Evolutionary conservation across 2,113 vertebrate species (phyloP).

Genomic region (Podocnemis expansa): DNA sequence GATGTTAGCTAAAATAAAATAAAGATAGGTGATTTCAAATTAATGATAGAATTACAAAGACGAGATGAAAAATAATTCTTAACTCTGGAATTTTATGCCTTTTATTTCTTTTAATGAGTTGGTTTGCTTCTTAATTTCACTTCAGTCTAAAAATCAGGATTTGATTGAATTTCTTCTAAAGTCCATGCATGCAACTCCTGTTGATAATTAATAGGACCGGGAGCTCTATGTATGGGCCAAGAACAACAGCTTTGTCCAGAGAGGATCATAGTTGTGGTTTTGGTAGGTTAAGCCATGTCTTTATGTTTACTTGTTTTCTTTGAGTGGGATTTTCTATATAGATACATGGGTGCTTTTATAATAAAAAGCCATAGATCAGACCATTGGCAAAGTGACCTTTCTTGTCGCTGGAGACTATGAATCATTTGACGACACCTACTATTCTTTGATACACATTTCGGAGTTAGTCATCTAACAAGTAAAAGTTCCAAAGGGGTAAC

Average conservation of each 20-base stretch:
- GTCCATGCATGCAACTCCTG: not conserved
- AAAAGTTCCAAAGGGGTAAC: too few relatives aligned
- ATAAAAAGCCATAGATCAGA: not conserved
- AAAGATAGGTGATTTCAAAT: not conserved
- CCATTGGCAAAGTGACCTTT: slow-evolving; percentile 59
- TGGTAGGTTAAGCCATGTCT: not conserved
- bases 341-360: not conserved
- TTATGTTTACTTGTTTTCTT: not conserved
- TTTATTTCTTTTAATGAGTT: not conserved
- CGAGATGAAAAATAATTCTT: not conserved
- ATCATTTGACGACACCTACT: slow-evolving; percentile 52
- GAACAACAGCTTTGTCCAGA: not conserved
- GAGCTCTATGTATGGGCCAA: not conserved
- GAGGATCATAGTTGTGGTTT: not conserved
- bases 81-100: not conserved
- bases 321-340: not conserved
- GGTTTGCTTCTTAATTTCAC: not conserved
- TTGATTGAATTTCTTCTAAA: not conserved
- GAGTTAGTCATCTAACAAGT: too few relatives aligned
- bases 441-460: not conserved
- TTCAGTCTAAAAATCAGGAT: not conserved
- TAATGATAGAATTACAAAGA: not conserved
- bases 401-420: slow-evolving; percentile 59
- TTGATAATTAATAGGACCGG: not conserved
- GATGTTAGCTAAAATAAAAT: not conserved